phyloP scores from a whole-genome alignment of 1,140 invertebrate genomes.

The Nixonia krombeini region DNA sequence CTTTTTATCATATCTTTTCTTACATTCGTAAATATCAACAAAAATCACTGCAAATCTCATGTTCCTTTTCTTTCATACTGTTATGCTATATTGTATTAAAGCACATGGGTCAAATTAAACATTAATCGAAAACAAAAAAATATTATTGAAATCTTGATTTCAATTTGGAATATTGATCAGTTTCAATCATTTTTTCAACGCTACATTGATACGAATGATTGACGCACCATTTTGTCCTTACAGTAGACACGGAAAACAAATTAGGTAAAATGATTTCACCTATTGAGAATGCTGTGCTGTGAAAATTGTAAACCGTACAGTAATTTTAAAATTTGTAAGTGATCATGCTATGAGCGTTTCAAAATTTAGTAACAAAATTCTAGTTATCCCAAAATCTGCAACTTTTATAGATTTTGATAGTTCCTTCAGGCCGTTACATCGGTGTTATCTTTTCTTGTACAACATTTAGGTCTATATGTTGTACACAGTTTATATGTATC shows the following conservation, averaged over 20 bases:
- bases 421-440: not conserved
- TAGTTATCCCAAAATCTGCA: not conserved
- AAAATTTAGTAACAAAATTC: constrained; percentile 34
- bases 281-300: constrained; percentile 64
- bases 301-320: constrained; percentile 57
- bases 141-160: no score
- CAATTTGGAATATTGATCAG: no score
- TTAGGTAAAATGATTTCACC: constrained; percentile 66
- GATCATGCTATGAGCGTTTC: constrained; percentile 61
- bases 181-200: constrained; percentile 1
- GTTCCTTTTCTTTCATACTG: no score
- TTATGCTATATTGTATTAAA: no score
- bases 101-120: no score
- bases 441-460: not conserved
- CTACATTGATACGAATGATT: constrained; percentile 11
- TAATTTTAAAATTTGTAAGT: constrained; percentile 64
- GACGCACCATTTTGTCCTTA: constrained; percentile 52
- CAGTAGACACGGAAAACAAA: constrained; percentile 67
- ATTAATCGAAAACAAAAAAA: no score
- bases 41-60: no score
- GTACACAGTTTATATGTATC: no score
- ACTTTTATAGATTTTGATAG: not conserved
- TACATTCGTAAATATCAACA: no score
- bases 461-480: no score
- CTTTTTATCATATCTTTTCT: no score